Evolutionary conservation across 1,140 invertebrate species (phyloP), one percentile per base, ranked within the genome.

Genomic region (Archivesica marissinica): DNA sequence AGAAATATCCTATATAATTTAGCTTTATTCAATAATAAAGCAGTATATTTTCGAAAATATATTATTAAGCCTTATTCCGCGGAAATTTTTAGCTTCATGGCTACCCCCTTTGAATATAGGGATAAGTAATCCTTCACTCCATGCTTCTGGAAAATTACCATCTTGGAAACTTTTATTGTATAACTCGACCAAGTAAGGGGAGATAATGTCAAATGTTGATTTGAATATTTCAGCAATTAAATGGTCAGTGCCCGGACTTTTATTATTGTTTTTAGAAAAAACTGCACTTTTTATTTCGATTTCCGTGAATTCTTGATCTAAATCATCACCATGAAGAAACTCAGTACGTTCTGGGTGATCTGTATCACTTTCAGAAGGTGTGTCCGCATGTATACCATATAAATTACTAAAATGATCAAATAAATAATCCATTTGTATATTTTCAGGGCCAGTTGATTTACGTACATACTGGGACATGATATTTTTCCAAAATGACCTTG

Each of bases 141-240:
- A 61, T 61, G 13, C 15, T n/a, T 61, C 25, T 15, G 56, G 56
- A 15, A 61, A 61, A 13, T 9, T 61, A 9, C 56, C 56, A 15
- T 61, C 56, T 17, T 15, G 9, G 23, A 61, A 61, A 17, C 13
- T 13, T 61, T 61, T 9, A n/a, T 61, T 61, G 25, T 61, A 61
- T 17, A 61, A 61, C 23, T 61, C 9, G 11, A 13, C 25, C 25
- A 61, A 61, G 25, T 11, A 61, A 13, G 56, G 56, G 9, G 56
- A 15, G 25, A 28, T 61, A n/a, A 61, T 61, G 23, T 61, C 56
- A 61, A 61, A 61, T 13, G 56, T 13, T 17, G 9, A 23, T 61
- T 61, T 61, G 25, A 15, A 61, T n/a, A 61, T 23, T 61, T 61
- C 56, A 23, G 56, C 56, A 13, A 61, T n/a, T 61, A 61, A 61